Base-by-base conservation (phyloP, 2,113 vertebrate genomes). In the Isichthys henryi region DNA sequence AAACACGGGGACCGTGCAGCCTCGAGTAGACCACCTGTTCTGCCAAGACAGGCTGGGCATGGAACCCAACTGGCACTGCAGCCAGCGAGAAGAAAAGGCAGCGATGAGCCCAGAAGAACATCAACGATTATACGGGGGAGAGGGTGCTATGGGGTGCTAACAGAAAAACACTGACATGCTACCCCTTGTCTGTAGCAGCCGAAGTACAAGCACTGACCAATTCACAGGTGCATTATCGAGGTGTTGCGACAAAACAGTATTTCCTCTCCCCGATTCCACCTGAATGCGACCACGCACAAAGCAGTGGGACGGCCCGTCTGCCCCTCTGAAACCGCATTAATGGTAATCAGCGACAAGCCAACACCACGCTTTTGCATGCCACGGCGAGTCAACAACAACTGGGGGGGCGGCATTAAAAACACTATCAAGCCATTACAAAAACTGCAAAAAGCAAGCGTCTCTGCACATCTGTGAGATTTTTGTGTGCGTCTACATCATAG, bases 371-470 rank as follows among this genome's bases (percentile, higher is more conserved):
- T 66, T 23, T 27, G 87, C 21, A 45, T 88, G 87, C 53, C 39
- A 21, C 39, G 0, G 45, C 53, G 45, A 50, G 39, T 31, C 17
- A 91, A 89, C 35, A 31, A 5, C 31, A 21, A 89, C 52, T 82
- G 62, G 62, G 62, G 62, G 39, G n/a, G 62, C n/a, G 62, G 62
- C 10, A 80, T 17, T 19, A 43, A 80, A 80, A 80, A 74, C 35
- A 49, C 74, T 89, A 88, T 88, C 88, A 90, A 56, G 10, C 1
- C 87, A 89, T 85, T 91, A 58, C 23, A 88, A 70, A 1, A 10
- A 21, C 50, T 1, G 58, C 56, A 58, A 49, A 39, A 89, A 92
- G 45, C 7, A 53, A 89, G 35, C 8, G 90, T 50, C 48, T 84
- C 82, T 46, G 46, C 52, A 88, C 74, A 74, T 70, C 89, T 89